phyloP scores from a whole-genome alignment of 2,888 invertebrate genomes.

The Orgyia antiqua region DNA sequence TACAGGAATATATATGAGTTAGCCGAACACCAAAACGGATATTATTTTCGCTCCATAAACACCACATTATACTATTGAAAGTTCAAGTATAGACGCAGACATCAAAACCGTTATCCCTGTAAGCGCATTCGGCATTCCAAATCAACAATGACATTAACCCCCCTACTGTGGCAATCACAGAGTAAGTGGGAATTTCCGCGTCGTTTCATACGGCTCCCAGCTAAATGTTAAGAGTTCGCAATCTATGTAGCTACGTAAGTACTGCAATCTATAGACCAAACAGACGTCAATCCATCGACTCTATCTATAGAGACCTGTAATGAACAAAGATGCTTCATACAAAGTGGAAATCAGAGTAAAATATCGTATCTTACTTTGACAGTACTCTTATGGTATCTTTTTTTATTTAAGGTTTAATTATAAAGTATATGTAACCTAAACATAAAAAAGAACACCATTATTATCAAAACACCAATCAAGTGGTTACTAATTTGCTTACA shows the following conservation, averaged over 20 bases:
- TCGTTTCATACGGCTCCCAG: conserved; percentile 69
- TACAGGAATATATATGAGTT: too few species aligned
- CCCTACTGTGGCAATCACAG: conserved; percentile 75
- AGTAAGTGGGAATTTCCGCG: conserved; percentile 75
- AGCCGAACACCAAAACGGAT: too few species aligned
- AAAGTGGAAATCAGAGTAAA: too few species aligned
- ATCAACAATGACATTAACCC: conserved; percentile 73
- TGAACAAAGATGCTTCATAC: not conserved
- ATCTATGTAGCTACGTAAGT: conserved; percentile 28
- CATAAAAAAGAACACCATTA: too few species aligned
- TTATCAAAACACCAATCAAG: too few species aligned
- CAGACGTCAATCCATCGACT: not conserved
- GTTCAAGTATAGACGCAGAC: conserved; percentile 32
- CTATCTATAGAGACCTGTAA: not conserved
- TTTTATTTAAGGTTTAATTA: too few species aligned
- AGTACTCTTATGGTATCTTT: too few species aligned
- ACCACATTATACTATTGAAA: conserved; percentile 25
- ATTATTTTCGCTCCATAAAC: conserved; percentile 6
- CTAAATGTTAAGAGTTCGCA: conserved; percentile 70
- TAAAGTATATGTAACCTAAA: too few species aligned
- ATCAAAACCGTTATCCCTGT: conserved; percentile 47
- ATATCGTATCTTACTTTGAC: too few species aligned
- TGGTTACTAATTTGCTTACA: too few species aligned
- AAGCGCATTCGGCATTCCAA: conserved; percentile 69
- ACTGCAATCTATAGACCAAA: conserved; percentile 23